Conservation (phyloP, 2,888 invertebrate species). For the Bugulina stolonifera region DNA sequence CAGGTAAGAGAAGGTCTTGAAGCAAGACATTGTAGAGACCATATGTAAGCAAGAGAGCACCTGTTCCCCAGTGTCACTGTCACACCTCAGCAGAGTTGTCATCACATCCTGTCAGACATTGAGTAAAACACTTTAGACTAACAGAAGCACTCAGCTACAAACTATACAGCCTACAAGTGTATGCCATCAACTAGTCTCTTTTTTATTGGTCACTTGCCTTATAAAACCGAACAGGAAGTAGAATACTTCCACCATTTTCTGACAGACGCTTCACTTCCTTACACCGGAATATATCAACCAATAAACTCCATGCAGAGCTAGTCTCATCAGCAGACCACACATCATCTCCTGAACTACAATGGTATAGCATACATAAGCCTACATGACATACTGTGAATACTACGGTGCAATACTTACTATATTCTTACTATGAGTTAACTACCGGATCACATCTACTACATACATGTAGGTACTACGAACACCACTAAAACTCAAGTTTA, state of each 20-base stretch:
- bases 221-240: not conserved
- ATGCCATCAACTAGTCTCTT: no score
- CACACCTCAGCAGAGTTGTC: not conserved
- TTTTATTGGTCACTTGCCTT: no score
- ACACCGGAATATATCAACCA: not conserved
- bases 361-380: no score
- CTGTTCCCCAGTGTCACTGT: not conserved
- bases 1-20: constrained; percentile 19
- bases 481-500: no score
- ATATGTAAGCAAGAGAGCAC: not conserved
- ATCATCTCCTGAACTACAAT: not conserved
- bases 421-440: no score
- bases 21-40: not conserved
- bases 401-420: no score
- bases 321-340: not conserved
- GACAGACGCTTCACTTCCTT: not conserved
- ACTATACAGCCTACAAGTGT: no score
- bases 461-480: no score
- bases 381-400: no score
- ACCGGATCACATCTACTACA: no score
- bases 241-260: not conserved
- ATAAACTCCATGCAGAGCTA: not conserved
- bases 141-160: no score
- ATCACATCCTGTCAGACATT: not conserved
- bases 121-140: no score